A percentile compares a stretch with the other conserved stretches of the same genome.
These are phyloP conservation scores for Cryptotermes secundus DNA, from an alignment of 1,140 invertebrate species.

Conservation along the genomic window DNA sequence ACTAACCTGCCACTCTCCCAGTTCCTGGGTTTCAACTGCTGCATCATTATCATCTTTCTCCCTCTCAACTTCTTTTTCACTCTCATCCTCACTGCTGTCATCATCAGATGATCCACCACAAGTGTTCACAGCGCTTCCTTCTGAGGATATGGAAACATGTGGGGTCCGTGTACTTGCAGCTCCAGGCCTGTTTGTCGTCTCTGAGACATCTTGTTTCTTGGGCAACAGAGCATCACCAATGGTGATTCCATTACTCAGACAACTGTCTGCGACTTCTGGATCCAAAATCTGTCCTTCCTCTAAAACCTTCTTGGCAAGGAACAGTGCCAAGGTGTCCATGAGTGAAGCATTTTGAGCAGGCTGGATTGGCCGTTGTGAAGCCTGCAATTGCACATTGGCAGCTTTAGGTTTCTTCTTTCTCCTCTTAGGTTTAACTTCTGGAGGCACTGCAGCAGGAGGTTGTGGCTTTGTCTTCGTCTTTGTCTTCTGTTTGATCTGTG, in stretches of 20 bases:
- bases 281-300: slow-evolving; percentile 5
- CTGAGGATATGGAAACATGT: too few relatives aligned
- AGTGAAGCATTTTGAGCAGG: too few relatives aligned
- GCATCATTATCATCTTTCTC: not conserved
- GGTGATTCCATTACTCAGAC: not conserved
- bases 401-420: not conserved
- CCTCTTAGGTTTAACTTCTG: not conserved
- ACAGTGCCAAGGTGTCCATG: not conserved
- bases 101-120: too few relatives aligned
- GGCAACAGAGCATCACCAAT: not conserved
- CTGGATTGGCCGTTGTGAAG: too few relatives aligned
- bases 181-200: too few relatives aligned
- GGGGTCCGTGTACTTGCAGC: not conserved
- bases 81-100: not conserved
- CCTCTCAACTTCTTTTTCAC: slow-evolving; percentile 30
- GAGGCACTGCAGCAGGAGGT: not conserved
- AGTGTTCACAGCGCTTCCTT: too few relatives aligned
- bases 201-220: not conserved
- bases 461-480: not conserved
- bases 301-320: slow-evolving; percentile 18
- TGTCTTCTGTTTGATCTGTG: not conserved
- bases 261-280: slow-evolving; percentile 41
- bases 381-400: not conserved
- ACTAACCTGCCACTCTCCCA: too few relatives aligned
- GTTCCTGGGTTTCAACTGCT: too few relatives aligned